Conservation (phyloP, 2,797 vertebrate genomes). For the Sebastes aleutianus region DNA sequence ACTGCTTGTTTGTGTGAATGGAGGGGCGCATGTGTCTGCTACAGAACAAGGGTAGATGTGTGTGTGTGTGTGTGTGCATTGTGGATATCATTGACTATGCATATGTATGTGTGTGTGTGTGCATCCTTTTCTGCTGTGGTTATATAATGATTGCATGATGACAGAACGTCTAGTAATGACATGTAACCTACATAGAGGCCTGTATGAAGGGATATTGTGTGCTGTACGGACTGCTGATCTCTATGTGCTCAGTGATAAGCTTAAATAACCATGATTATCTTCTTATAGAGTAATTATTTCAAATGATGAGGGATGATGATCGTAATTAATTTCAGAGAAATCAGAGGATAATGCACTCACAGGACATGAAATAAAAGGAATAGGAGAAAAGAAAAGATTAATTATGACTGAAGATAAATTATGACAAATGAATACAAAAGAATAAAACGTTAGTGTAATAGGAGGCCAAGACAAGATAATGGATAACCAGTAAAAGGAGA, state of each 20-base stretch:
- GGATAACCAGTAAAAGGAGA: neutral
- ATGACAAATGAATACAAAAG: neutral
- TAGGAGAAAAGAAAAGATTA: neutral
- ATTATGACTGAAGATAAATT: neutral
- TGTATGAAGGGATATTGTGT: neutral
- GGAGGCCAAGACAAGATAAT: neutral
- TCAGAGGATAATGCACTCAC: neutral
- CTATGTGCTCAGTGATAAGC: neutral
- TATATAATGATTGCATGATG: neutral
- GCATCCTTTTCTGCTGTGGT: neutral
- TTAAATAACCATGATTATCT: neutral
- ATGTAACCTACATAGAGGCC: neutral
- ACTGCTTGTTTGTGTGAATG: neutral
- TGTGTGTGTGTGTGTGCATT: neutral
- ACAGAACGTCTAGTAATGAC: neutral
- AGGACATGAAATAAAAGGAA: neutral
- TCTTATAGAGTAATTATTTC: neutral
- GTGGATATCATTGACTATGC: neutral
- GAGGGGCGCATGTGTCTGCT: neutral
- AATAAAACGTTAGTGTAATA: neutral
- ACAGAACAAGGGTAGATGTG: neutral
- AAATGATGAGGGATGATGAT: neutral
- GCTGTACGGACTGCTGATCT: neutral
- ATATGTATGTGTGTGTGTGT: neutral
- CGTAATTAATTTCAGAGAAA: neutral